Evolutionary conservation across 1,140 invertebrate genomes (phyloP), one percentile per base, ranked within the genome.

Genomic region (Melitaea cinxia): DNA sequence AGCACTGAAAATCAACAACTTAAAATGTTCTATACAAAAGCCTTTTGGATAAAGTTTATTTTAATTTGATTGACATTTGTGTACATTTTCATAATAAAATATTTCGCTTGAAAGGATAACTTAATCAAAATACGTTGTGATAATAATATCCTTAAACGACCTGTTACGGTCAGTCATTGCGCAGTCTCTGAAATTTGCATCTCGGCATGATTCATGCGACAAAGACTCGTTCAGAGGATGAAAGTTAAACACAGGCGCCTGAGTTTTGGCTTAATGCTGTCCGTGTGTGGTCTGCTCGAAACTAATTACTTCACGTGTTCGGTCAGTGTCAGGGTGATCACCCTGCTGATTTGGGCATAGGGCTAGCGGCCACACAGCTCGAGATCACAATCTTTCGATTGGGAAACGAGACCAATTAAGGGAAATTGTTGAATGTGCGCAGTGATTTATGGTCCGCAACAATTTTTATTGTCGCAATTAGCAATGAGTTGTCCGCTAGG

Each of bases 381-480:
- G 67, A 70, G 81, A 84, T 80, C 75, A 70, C 76, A 73, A 80
- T 79, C 78, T 42, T 49, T 62, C 73, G 81, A 83, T 83, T 83
- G 79, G 72, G 73, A 75, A 83, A 78, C 75, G 72, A 73, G 49
- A 78, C 82, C 82, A 85, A 85, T 85, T 85, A 85, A 81, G 77
- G 78, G 66, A 78, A 83, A 81, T 78, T 75, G 74, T 77, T 77
- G 80, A 84, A 82, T 80, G 78, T 71, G 54, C 62, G 59, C 72
- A 61, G 66, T 75, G 81, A 82, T 82, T 82, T 81, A 83, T 76
- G 62, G 57, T 47, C 64, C 62, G 68, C 61, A 66, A 76, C 75
- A 47, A 76, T 76, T 76, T 76, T 75, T 77, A 75, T 72, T 72
- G 60, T 68, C 58, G 75, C 70, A 77, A 82, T 82, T 79, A 77